Base-by-base conservation (phyloP, 2,113 vertebrate species). In the Albula goreensis region DNA sequence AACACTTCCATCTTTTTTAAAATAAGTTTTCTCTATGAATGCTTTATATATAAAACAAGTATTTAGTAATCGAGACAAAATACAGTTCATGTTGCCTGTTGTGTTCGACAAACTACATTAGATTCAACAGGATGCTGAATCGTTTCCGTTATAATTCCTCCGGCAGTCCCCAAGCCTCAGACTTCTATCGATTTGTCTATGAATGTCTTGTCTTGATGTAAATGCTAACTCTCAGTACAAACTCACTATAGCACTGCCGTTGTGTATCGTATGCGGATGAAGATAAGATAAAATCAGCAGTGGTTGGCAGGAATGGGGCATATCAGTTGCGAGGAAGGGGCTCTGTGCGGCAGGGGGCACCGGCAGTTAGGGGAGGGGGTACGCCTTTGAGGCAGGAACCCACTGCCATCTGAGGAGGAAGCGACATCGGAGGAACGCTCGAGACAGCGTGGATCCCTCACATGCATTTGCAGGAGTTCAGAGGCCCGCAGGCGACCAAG, bases 391-490 rank as follows among this genome's bases (percentile, higher is more conserved):
- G 84, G 87, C 86, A 90, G 83, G 82, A 86, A 87, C 90, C 87
- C 81, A 17, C 50, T 82, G 41, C 51, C 85, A 83, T 85, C 87
- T 60, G 78, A 82, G 84, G 87, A 90, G 89, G 90, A 92, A 92
- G 86, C 87, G 86, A 83, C 74, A 89, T 84, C 87, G 81, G 83
- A 87, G 86, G 56, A 19, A 10, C 83, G 17, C 15, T 60, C 13
- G 22, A 51, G 31, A 81, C 49, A 74, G 13, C 3, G 63, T 81
- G 82, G 50, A 86, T 86, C 60, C 50, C 2, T 52, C 51, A n/a
- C 49, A n/a, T 22, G 63, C 63, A n/a, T 22, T 41, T 50, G 48
- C 83, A 84, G 70, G 48, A 86, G 77, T 81, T 50, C 41, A n/a
- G 53, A 48, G 50, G 56, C 82, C 80, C 86, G 78, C 80, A 19